Evolutionary conservation across 2,888 invertebrate species (phyloP), one percentile per base, ranked within the genome.

Genomic region (Choreutis nemorana): DNA sequence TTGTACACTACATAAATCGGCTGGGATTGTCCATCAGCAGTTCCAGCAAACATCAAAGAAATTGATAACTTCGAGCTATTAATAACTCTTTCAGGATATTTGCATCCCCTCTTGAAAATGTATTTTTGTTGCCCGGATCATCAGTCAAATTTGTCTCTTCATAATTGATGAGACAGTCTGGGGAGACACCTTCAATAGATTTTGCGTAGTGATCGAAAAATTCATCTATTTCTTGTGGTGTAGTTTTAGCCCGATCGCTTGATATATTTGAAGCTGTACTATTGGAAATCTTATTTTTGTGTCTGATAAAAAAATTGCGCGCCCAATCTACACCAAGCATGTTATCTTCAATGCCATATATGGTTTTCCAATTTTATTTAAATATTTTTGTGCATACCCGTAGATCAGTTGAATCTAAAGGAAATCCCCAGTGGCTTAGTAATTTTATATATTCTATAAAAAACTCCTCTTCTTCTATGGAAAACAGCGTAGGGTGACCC

Each of bases 241-340:
- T 25, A 8, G 28, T 30, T 33, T 28, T 36, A 14, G 33, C 33
- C 7, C 33, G 24, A 7, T 36, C 34, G 10, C 25, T 31, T 2
- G 32, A 32, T 18, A 34, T 39, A 33, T 31, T 29, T 12, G 21
- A n/a, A 9, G 34, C 23, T 25, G 18, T 9, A 4, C 35, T 30
- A 18, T 36, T 39, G 9, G 36, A 39, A 24, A 39, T 24, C 31
- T 29, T 7, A 11, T 11, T 14, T 28, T 32, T 30, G 26, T 39
- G 30, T 14, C 35, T 33, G 7, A 14, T 25, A 20, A 39, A 6
- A 21, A 39, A 36, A 28, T 37, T 35, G 10, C 27, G 28, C 4
- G 35, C 39, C 36, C 33, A 35, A 9, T 36, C 39, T 8, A 30
- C 24, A 2, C 35, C 36, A 12, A 33, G 36, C 32, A 39, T 28